Evolutionary conservation across 2,113 vertebrate species (phyloP).

Genomic region (Nannobrachium achirus): DNA sequence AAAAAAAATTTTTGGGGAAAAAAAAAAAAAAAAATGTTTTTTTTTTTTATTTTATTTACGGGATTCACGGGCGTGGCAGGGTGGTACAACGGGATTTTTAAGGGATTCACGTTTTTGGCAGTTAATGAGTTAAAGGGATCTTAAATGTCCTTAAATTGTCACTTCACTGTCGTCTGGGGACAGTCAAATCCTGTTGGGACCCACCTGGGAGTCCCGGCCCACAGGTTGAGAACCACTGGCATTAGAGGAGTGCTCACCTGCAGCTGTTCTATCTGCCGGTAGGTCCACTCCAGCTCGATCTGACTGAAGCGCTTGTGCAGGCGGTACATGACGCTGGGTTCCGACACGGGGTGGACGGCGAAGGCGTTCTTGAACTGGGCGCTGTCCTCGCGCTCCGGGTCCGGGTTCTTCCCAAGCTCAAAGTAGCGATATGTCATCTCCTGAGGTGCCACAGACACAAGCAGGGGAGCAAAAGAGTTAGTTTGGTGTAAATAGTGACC

Average conservation of each 20-base stretch:
- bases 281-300: conserved; percentile 88
- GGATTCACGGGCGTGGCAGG: too few species aligned
- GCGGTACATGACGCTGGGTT: conserved; percentile 91
- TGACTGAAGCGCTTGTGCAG: conserved; percentile 93
- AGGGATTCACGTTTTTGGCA: too few species aligned
- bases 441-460: conserved; percentile 62
- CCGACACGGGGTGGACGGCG: conserved; percentile 89
- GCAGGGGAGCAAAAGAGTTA: neutral
- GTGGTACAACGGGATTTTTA: too few species aligned
- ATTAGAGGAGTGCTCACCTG: conserved; percentile 82
- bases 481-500: neutral
- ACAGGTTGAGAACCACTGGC: too few species aligned
- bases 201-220: too few species aligned
- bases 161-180: too few species aligned
- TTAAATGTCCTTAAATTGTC: too few species aligned
- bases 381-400: conserved; percentile 89
- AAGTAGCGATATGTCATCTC: conserved; percentile 90
- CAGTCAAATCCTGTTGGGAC: too few species aligned
- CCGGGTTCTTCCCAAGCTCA: conserved; percentile 90
- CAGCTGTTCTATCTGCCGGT: conserved; percentile 91
- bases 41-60: too few species aligned
- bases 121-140: too few species aligned
- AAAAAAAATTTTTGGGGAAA: too few species aligned
- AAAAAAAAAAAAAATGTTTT: too few species aligned
- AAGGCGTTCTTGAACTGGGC: conserved; percentile 86